phyloP scores from a whole-genome alignment of 2,797 vertebrate species.

The Eulemur mongoz region DNA sequence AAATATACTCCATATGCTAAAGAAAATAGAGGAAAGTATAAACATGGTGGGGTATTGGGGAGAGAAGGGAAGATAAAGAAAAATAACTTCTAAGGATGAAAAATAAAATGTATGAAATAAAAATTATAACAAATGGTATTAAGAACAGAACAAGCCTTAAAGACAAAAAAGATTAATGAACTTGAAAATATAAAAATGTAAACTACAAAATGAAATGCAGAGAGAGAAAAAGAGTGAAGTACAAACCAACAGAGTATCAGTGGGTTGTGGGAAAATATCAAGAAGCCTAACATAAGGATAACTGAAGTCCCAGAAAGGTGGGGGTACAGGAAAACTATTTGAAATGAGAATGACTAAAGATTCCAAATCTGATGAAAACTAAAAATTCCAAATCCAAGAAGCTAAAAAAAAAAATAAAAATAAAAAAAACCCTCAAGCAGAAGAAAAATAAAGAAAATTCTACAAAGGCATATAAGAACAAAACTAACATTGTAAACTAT shows the following conservation, averaged over 20 bases:
- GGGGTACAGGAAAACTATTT: background rate
- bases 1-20: background rate
- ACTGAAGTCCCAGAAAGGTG: background rate
- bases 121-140: background rate
- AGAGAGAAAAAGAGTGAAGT: background rate
- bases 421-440: background rate
- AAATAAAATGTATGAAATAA: slow-evolving; percentile 7
- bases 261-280: background rate
- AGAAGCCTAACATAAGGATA: background rate
- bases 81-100: background rate
- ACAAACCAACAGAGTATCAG: background rate
- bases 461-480: background rate
- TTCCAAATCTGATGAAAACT: slow-evolving; percentile 17
- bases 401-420: background rate
- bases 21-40: background rate
- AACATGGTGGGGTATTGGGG: background rate
- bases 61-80: background rate
- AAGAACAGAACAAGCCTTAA: background rate
- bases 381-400: background rate
- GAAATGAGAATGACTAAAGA: background rate
- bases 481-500: background rate
- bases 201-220: background rate
- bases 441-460: background rate
- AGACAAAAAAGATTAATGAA: slow-evolving; percentile 2
- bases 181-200: background rate